Percentiles rank a stretch among this genome's conserved stretches.
Conservation (phyloP, 2,113 vertebrate genomes). For the Condylura cristata region DNA sequence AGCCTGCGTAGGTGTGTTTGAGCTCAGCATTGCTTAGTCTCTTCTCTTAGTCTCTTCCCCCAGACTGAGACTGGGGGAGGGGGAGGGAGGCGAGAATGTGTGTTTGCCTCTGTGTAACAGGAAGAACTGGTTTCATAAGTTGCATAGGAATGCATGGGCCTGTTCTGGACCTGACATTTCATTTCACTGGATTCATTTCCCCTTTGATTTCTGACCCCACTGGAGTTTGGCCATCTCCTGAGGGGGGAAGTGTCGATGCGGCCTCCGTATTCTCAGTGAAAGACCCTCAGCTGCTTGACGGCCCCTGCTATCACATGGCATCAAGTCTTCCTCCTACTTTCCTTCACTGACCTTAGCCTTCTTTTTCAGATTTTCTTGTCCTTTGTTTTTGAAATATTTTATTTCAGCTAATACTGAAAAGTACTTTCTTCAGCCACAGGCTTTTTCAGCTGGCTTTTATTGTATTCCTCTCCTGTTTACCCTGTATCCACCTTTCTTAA, state of each 20-base stretch:
- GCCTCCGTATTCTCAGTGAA: neutral
- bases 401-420: neutral
- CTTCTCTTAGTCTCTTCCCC: slow-evolving; percentile 16
- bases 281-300: neutral
- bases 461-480: neutral
- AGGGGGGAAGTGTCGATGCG: neutral
- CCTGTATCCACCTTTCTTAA: neutral
- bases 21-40: neutral
- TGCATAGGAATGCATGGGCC: neutral
- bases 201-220: slow-evolving; percentile 14
- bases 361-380: neutral
- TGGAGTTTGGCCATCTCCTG: neutral
- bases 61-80: neutral
- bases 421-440: slow-evolving; percentile 3
- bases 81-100: neutral
- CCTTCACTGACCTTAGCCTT: neutral
- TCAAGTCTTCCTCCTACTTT: neutral
- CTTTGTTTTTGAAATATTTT: slow-evolving; percentile 55
- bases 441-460: neutral
- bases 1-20: neutral
- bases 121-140: slow-evolving; percentile 54
- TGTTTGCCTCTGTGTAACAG: slow-evolving; percentile 30
- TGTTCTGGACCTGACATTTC: slow-evolving; percentile 12
- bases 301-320: neutral
- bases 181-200: slow-evolving; percentile 26